These are phyloP conservation scores for Hemithea aestivaria DNA, from an alignment of 2,888 invertebrate genomes.

Conservation along the genomic window DNA sequence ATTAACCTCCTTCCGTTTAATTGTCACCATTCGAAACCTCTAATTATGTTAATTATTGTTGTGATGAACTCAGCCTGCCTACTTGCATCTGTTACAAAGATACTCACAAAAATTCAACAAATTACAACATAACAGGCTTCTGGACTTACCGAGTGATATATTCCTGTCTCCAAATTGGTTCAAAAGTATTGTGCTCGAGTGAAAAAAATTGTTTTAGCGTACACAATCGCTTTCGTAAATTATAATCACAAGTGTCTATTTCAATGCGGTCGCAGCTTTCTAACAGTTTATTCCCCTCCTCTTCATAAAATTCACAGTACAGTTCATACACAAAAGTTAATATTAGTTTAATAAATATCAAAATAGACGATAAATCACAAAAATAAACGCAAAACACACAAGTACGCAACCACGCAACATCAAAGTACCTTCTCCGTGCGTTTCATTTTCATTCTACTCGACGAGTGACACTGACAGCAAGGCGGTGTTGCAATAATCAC, in stretches of 20 bases:
- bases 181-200: slow-evolving; percentile 13
- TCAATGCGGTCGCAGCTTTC: slow-evolving; percentile 2
- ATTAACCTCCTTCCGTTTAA: slow-evolving; percentile 16
- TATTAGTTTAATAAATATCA: slow-evolving; percentile 20
- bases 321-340: slow-evolving; percentile 14
- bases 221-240: slow-evolving; percentile 17
- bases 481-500: slow-evolving; percentile 17
- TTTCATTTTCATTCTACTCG: slow-evolving; percentile 18
- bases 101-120: slow-evolving; percentile 5
- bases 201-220: slow-evolving; percentile 22
- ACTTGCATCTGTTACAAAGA: slow-evolving; percentile 3
- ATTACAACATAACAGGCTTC: slow-evolving; percentile 12
- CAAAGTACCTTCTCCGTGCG: slow-evolving; percentile 36
- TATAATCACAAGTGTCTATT: slow-evolving; percentile 12
- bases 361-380: slow-evolving; percentile 35
- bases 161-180: slow-evolving; percentile 14
- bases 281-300: slow-evolving; percentile 5
- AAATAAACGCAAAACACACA: slow-evolving; percentile 45
- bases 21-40: slow-evolving; percentile 13
- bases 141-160: slow-evolving; percentile 19
- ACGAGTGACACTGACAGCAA: slow-evolving; percentile 14
- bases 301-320: slow-evolving; percentile 16
- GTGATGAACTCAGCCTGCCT: slow-evolving; percentile 17
- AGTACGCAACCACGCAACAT: slow-evolving; percentile 54
- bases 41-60: slow-evolving; percentile 22